Conservation (phyloP, 2,888 invertebrate species). For the Drosophila paranaensis region DNA sequence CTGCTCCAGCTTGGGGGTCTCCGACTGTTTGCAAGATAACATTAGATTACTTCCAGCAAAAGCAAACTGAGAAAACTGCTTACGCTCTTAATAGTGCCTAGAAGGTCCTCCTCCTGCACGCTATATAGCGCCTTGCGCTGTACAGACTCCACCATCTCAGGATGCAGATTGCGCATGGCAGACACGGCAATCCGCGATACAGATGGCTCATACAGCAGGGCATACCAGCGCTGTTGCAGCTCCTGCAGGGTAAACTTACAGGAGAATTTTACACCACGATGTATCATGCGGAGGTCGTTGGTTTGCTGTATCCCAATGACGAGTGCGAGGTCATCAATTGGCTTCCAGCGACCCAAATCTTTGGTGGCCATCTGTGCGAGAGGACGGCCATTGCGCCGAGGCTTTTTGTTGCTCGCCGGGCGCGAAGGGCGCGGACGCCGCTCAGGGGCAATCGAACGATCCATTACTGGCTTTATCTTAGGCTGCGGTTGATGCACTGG, state of each 20-base stretch:
- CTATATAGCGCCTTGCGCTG: constrained; percentile 96
- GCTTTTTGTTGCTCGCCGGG: constrained; percentile 61
- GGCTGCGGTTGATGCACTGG: constrained; percentile 34
- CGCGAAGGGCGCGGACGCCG: constrained; percentile 70
- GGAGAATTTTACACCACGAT: constrained; percentile 97
- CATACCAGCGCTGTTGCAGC: constrained; percentile 98
- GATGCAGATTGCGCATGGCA: constrained; percentile 97
- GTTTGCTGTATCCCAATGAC: constrained; percentile 97
- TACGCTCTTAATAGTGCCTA: constrained; percentile 93
- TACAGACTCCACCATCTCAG: constrained; percentile 93
- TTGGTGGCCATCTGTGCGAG: constrained; percentile 88
- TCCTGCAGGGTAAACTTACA: constrained; percentile 97
- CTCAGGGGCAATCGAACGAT: constrained; percentile 56
- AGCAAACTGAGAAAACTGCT: constrained; percentile 63
- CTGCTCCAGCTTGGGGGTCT: constrained; percentile 90
- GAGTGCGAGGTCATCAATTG: constrained; percentile 97
- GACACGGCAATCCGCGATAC: constrained; percentile 96
- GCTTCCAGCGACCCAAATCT: constrained; percentile 97
- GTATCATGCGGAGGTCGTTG: constrained; percentile 92
- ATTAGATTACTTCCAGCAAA: neutral
- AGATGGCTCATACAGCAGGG: constrained; percentile 96
- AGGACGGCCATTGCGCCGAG: constrained; percentile 76
- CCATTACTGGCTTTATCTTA: constrained; percentile 59
- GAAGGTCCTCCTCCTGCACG: constrained; percentile 93
- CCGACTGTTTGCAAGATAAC: constrained; percentile 86